Conservation (phyloP, 2,113 vertebrate species). For the Zapornia atra region DNA sequence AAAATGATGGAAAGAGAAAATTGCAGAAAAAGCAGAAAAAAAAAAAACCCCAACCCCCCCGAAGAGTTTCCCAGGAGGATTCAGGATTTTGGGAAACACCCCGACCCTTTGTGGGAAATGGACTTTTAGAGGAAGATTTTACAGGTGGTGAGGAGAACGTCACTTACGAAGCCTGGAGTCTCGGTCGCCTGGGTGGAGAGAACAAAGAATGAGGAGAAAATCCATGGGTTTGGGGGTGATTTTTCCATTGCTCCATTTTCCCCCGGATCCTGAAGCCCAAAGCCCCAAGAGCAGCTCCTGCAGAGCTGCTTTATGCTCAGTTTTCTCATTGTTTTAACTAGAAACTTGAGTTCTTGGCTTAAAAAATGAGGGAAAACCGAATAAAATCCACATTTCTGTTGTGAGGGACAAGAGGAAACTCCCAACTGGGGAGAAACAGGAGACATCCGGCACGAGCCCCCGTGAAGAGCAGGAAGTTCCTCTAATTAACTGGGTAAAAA, state of each 20-base stretch:
- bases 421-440: too few relatives aligned
- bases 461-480: neutral
- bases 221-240: neutral
- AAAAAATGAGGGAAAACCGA: too few relatives aligned
- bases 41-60: too few relatives aligned
- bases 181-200: neutral
- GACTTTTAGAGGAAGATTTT: neutral
- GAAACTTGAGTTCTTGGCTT: neutral
- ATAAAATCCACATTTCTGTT: too few relatives aligned
- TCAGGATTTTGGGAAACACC: neutral
- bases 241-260: neutral
- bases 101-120: accelerated
- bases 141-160: accelerated
- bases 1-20: too few relatives aligned
- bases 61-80: too few relatives aligned
- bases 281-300: neutral
- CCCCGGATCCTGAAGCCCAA: too few relatives aligned
- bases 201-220: neutral
- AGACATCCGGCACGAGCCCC: too few relatives aligned
- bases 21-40: too few relatives aligned
- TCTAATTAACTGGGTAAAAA: neutral
- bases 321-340: neutral
- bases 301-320: neutral
- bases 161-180: neutral
- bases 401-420: neutral